Percentiles rank a stretch among this genome's conserved stretches.
Evolutionary conservation across 1,140 invertebrate species (phyloP).

Genomic region (Ridgeia piscesae): DNA sequence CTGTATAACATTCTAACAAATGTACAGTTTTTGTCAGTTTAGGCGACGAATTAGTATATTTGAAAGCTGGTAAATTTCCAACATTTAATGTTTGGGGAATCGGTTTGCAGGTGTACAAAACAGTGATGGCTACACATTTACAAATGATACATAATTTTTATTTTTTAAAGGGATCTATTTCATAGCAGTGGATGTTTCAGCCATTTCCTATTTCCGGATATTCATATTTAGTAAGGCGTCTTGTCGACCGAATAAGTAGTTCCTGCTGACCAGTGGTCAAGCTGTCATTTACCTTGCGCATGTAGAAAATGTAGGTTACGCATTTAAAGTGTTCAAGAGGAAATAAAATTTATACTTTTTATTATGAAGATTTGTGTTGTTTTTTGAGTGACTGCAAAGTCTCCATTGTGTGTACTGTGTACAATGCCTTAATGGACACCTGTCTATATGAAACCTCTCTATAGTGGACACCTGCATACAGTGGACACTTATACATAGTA

Average conservation of each 20-base stretch:
- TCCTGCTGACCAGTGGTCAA: neutral
- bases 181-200: neutral
- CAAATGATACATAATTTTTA: neutral
- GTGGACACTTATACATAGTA: too few relatives aligned
- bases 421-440: too few relatives aligned
- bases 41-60: neutral
- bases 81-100: neutral
- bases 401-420: too few relatives aligned
- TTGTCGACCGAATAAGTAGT: neutral
- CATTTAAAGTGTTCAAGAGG: neutral
- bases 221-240: neutral
- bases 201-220: neutral
- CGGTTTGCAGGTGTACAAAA: neutral
- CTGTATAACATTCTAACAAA: neutral
- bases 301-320: neutral
- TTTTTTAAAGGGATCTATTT: neutral
- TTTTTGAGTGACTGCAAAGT: neutral
- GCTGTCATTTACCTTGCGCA: neutral
- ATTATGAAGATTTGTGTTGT: neutral
- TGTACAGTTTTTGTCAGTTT: neutral
- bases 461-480: too few relatives aligned
- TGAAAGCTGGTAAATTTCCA: neutral
- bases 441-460: too few relatives aligned
- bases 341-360: slow-evolving; percentile 2
- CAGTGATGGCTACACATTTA: neutral